Conservation (phyloP, 1,140 invertebrate species). For the Venturia canescens region DNA sequence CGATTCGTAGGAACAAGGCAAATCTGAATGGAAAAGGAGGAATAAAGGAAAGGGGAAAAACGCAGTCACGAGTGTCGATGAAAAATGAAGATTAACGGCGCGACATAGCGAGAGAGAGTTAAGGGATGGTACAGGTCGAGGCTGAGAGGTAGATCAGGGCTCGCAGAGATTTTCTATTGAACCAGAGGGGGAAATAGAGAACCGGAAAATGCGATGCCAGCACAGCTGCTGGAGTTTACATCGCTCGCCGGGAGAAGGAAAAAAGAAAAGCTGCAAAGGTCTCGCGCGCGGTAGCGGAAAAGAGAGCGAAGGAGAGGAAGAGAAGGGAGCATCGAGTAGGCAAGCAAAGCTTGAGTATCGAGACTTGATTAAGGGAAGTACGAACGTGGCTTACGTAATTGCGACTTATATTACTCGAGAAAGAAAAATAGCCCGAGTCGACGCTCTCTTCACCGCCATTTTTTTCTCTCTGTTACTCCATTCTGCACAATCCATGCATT, state of each 20-base stretch:
- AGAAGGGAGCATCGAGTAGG: neutral
- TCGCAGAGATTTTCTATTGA: slow-evolving; percentile 36
- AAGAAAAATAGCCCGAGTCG: slow-evolving; percentile 36
- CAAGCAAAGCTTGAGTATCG: slow-evolving; percentile 33
- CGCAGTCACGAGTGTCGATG: slow-evolving; percentile 5
- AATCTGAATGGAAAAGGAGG: neutral
- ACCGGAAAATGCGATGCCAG: slow-evolving; percentile 3
- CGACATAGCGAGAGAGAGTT: slow-evolving; percentile 1
- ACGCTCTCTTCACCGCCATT: neutral
- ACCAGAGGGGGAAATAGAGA: neutral
- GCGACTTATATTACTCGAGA: slow-evolving; percentile 44
- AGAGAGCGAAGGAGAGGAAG: neutral
- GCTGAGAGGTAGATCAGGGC: neutral
- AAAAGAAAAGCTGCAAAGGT: neutral
- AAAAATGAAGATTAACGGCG: slow-evolving; percentile 42
- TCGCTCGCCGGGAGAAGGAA: neutral
- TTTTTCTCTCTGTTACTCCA: neutral
- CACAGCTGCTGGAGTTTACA: slow-evolving; percentile 14
- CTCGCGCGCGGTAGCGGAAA: neutral
- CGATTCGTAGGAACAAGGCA: neutral
- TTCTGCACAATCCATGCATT: neutral
- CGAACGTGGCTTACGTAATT: slow-evolving; percentile 46
- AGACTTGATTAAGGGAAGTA: slow-evolving; percentile 38
- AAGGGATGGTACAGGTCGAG: neutral
- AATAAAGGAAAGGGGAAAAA: neutral